A percentile compares a stretch with the other conserved stretches of the same genome.
phyloP scores from a whole-genome alignment of 2,888 invertebrate species.

The Idaea dimidiata region DNA sequence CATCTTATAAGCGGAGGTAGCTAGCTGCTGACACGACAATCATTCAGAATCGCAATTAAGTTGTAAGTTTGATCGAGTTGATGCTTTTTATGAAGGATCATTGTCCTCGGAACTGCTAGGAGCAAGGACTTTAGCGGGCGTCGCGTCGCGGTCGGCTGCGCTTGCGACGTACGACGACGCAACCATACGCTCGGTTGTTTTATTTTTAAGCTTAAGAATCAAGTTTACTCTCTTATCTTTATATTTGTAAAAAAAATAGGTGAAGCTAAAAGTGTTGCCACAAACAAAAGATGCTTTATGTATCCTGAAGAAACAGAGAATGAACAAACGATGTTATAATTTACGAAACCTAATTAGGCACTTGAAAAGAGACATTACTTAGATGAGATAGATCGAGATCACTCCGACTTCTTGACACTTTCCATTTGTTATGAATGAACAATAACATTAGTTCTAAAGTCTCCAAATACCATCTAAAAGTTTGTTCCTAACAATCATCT shows the following conservation, averaged over 20 bases:
- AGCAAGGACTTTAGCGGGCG: constrained; percentile 55
- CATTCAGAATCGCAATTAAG: constrained; percentile 17
- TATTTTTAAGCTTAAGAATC: constrained; percentile 16
- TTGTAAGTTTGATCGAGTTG: constrained; percentile 12
- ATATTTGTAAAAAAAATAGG: not conserved
- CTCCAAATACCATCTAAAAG: not conserved
- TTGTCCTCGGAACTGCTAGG: constrained; percentile 51
- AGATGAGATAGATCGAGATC: not conserved
- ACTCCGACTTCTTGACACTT: not conserved
- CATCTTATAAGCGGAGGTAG: not conserved
- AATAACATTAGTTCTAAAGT: not conserved
- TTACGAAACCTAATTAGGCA: not conserved
- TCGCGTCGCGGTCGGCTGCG: constrained; percentile 57
- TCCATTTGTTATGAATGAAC: not conserved
- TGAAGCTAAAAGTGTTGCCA: not conserved
- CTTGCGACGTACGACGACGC: constrained; percentile 62
- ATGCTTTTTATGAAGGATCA: constrained; percentile 43
- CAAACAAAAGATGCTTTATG: not conserved
- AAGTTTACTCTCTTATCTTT: not conserved
- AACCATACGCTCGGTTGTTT: constrained; percentile 10
- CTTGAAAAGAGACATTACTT: not conserved
- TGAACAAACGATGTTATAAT: not conserved
- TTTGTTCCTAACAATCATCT: not conserved
- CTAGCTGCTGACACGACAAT: not conserved
- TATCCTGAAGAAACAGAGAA: not conserved